Percentiles rank a stretch among this genome's conserved stretches.
Evolutionary conservation across 1,140 invertebrate species (phyloP).

Genomic region (Ericerus pela): DNA sequence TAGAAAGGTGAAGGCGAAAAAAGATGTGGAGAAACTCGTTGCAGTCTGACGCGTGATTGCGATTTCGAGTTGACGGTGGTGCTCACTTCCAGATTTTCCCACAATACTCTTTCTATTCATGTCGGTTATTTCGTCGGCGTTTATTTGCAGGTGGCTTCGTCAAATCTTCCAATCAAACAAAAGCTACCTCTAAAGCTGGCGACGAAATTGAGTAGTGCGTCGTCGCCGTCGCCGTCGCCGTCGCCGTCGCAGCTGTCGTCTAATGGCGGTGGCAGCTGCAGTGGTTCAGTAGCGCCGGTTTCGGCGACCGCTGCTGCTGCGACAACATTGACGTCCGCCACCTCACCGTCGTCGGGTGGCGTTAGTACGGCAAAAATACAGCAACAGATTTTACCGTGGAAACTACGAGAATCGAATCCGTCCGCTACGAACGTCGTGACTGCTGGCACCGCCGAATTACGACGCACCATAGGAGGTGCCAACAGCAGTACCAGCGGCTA

Average conservation of each 20-base stretch:
- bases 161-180: conserved; percentile 50
- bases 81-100: too few species aligned
- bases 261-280: conserved; percentile 18
- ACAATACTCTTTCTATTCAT: too few species aligned
- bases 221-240: conserved; percentile 19
- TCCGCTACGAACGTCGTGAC: neutral
- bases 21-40: too few species aligned
- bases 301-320: neutral
- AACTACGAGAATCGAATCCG: conserved; percentile 13
- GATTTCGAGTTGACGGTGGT: too few species aligned
- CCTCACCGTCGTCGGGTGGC: conserved; percentile 14
- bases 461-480: conserved; percentile 4
- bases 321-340: conserved; percentile 20
- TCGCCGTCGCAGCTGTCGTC: conserved; percentile 11
- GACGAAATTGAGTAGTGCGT: conserved; percentile 33
- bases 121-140: neutral
- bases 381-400: conserved; percentile 16
- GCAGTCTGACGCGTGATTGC: too few species aligned
- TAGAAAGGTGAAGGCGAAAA: too few species aligned
- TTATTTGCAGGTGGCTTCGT: conserved; percentile 16
- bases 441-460: conserved; percentile 1
- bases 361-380: neutral
- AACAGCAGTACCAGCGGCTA: conserved; percentile 7
- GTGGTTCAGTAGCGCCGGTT: conserved; percentile 31
- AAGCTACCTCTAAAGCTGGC: conserved; percentile 72